A percentile compares a stretch with the other conserved stretches of the same genome.
These are phyloP conservation scores for Phyllotreta striolata DNA, from an alignment of 2,888 invertebrate genomes.

Conservation along the genomic window DNA sequence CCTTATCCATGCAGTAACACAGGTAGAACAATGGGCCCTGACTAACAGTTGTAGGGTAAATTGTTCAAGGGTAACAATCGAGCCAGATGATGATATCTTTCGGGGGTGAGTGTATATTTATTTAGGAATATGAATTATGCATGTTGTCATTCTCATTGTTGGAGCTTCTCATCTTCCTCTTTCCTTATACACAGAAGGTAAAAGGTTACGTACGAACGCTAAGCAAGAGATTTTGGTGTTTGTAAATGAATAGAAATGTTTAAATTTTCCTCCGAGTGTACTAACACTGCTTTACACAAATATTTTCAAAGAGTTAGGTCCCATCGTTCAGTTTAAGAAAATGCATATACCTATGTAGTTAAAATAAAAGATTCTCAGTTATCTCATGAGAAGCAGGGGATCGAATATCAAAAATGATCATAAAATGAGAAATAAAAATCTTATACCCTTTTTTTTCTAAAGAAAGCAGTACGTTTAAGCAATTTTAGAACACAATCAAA, in stretches of 20 bases:
- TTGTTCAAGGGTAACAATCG: slow-evolving; percentile 49
- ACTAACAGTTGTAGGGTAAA: slow-evolving; percentile 44
- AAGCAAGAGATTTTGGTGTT: slow-evolving; percentile 9
- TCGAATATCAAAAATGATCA: too few species aligned
- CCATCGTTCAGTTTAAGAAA: too few species aligned
- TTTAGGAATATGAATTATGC: slow-evolving; percentile 59
- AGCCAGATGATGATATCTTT: slow-evolving; percentile 56
- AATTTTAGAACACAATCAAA: slow-evolving; percentile 8
- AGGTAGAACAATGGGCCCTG: slow-evolving; percentile 43
- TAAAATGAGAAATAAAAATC: too few species aligned
- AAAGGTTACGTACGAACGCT: slow-evolving; percentile 11
- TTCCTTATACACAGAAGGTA: slow-evolving; percentile 8
- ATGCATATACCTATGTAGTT: too few species aligned
- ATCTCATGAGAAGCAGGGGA: too few species aligned
- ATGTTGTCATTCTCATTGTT: slow-evolving; percentile 52
- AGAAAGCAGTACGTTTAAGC: too few species aligned
- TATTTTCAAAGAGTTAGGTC: too few species aligned
- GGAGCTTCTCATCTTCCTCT: slow-evolving; percentile 15
- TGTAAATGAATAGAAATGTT: slow-evolving; percentile 8
- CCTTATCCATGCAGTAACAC: slow-evolving; percentile 27
- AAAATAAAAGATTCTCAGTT: too few species aligned
- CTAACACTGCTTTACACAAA: too few species aligned
- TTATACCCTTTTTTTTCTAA: too few species aligned
- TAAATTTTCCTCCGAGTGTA: background rate
- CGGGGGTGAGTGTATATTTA: slow-evolving; percentile 56